A percentile compares a stretch with the other conserved stretches of the same genome.
phyloP scores from a whole-genome alignment of 1,140 invertebrate species.

The Euglossa dilemma region DNA sequence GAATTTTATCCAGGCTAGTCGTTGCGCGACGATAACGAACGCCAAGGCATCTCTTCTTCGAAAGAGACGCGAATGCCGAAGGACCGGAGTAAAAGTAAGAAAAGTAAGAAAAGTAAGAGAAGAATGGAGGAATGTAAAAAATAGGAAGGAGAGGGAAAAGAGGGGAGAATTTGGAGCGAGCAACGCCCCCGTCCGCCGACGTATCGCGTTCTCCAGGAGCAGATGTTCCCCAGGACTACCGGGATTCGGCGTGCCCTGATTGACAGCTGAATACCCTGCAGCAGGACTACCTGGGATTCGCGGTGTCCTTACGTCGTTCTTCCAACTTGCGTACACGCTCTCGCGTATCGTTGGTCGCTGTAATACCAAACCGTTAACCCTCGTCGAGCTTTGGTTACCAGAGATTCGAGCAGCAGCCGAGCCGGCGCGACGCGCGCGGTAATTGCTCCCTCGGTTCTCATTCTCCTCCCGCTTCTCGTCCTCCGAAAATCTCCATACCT shows the following conservation, averaged over 20 bases:
- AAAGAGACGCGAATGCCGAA: too few relatives aligned
- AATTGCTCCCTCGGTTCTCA: neutral
- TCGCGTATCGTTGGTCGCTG: slow-evolving; percentile 29
- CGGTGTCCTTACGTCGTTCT: slow-evolving; percentile 46
- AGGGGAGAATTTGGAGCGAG: slow-evolving; percentile 24
- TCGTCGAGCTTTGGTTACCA: slow-evolving; percentile 28
- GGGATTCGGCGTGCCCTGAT: slow-evolving; percentile 56
- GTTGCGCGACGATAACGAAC: too few relatives aligned
- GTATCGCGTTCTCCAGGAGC: slow-evolving; percentile 63
- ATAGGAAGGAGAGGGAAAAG: neutral
- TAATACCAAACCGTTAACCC: slow-evolving; percentile 53
- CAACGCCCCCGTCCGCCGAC: slow-evolving; percentile 55
- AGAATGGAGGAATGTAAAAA: neutral
- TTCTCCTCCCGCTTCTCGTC: neutral
- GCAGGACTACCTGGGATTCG: slow-evolving; percentile 49
- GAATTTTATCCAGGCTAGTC: too few relatives aligned
- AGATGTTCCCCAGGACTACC: slow-evolving; percentile 51
- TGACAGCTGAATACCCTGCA: slow-evolving; percentile 68
- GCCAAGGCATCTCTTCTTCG: too few relatives aligned
- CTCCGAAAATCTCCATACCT: neutral
- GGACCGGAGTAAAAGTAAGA: neutral
- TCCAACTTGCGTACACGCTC: slow-evolving; percentile 46
- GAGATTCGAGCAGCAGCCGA: neutral
- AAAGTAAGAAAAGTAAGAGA: fast-evolving
- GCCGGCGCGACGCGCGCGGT: neutral